Evolutionary conservation across 1,140 invertebrate genomes (phyloP), one percentile per base, ranked within the genome.

Genomic region (Lepidostoma basale): DNA sequence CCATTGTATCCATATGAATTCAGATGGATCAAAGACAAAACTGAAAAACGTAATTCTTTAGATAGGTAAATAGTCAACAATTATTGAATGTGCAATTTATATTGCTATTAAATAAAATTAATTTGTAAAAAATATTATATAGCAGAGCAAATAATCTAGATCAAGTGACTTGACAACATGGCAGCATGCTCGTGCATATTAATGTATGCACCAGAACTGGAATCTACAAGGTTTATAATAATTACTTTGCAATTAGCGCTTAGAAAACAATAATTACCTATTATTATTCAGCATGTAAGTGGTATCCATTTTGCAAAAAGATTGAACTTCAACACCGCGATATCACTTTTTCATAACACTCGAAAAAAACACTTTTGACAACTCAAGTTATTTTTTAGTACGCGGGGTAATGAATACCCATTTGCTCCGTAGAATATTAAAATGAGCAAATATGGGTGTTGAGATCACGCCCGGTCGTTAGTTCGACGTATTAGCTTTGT

Each of bases 281-380:
- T 67, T 67, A 62, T 70, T 70, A 47, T 70, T 70, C 12, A 70
- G 40, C 36, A 70, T 62, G 30, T 67, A 70, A 44, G 56, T 70
- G 63, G 9, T 62, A 62, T 70, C 69, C 69, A 70, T 70, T 56
- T 49, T 70, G 68, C 14, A 22, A 18, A 12, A 56, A 10, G 49
- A 44, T 63, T 36, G n/a, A 36, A 39, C 25, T 64, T 33, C 49
- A 22, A 23, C 62, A 64, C 30, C 36, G 5, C 8, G 28, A 62
- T n/a, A 39, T 52, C 62, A 52, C 62, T 60, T 42, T 62, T 20
- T 62, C 59, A 62, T 47, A 47, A 62, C 59, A 62, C 59, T 30
- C 25, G 20, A 5, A 33, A 20, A 56, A 56, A n/a, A 42, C 20
- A n/a, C n/a, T 42, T 42, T 42, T 42, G 40, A 14, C 40, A n/a